Conservation (phyloP, 2,797 vertebrate genomes). For the Emydoidea blandingii region DNA sequence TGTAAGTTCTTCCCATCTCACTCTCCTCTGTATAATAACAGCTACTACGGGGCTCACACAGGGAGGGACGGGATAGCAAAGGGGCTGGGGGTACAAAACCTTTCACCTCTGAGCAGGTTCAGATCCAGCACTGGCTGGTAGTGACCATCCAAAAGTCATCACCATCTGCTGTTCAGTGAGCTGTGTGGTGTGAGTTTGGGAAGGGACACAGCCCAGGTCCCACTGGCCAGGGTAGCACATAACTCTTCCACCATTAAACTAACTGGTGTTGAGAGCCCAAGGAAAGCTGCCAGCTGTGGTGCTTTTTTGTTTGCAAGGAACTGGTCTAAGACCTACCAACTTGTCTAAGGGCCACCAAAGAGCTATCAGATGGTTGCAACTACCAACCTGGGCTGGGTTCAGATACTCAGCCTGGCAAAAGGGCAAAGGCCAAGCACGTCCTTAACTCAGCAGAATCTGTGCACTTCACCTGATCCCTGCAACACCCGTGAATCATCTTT, state of each 20-base stretch:
- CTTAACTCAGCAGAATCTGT: background rate
- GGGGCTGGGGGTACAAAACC: fast-evolving
- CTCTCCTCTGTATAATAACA: fast-evolving
- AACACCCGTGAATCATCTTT: background rate
- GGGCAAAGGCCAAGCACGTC: fast-evolving
- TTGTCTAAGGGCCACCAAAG: background rate
- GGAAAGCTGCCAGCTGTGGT: background rate
- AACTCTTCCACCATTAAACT: background rate
- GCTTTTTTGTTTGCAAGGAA: background rate
- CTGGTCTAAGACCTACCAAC: background rate
- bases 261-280: background rate
- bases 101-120: fast-evolving
- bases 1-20: background rate
- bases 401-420: background rate
- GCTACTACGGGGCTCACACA: fast-evolving
- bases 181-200: background rate
- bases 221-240: background rate
- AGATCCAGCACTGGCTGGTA: background rate
- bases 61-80: fast-evolving
- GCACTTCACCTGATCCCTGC: background rate
- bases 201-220: background rate
- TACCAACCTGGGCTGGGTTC: background rate
- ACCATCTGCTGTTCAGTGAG: background rate
- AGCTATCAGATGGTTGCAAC: background rate
- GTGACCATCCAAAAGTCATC: fast-evolving